Evolutionary conservation across 2,888 invertebrate species (phyloP).

Genomic region (Labia minor): DNA sequence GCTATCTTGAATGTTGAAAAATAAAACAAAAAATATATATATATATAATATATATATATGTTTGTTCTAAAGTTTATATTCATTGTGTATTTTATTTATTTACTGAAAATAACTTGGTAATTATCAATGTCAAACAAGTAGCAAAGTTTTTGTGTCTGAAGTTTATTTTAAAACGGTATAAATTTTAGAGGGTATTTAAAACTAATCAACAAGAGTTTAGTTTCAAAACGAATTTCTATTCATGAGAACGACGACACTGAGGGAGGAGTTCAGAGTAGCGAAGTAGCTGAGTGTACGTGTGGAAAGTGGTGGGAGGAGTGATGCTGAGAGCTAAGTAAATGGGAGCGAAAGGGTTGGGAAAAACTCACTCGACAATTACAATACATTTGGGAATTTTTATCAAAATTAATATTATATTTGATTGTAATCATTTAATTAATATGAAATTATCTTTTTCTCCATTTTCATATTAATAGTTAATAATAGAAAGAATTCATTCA

Average conservation of each 20-base stretch:
- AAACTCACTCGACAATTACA: too few relatives aligned
- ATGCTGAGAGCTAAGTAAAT: too few relatives aligned
- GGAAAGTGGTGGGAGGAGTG: not conserved
- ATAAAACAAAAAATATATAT: too few relatives aligned
- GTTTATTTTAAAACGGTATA: conserved; percentile 2
- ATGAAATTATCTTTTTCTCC: too few relatives aligned
- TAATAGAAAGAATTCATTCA: too few relatives aligned
- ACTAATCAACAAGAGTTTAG: conserved; percentile 13
- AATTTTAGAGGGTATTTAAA: conserved; percentile 13
- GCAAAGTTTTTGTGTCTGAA: not conserved
- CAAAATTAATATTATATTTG: not conserved
- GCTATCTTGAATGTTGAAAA: too few relatives aligned
- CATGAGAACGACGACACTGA: not conserved
- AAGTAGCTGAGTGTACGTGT: too few relatives aligned
- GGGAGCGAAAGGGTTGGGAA: too few relatives aligned
- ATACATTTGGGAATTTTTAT: not conserved
- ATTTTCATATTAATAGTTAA: too few relatives aligned
- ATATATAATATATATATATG: too few relatives aligned
- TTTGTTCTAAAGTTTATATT: not conserved
- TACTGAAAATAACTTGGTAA: conserved; percentile 1
- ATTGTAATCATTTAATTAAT: too few relatives aligned
- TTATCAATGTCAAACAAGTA: not conserved
- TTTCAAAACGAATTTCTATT: conserved; percentile 7
- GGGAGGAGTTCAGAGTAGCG: not conserved
- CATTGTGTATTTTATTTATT: not conserved